Evolutionary conservation across 2,113 vertebrate species (phyloP).

Genomic region (Cacatua alba): DNA sequence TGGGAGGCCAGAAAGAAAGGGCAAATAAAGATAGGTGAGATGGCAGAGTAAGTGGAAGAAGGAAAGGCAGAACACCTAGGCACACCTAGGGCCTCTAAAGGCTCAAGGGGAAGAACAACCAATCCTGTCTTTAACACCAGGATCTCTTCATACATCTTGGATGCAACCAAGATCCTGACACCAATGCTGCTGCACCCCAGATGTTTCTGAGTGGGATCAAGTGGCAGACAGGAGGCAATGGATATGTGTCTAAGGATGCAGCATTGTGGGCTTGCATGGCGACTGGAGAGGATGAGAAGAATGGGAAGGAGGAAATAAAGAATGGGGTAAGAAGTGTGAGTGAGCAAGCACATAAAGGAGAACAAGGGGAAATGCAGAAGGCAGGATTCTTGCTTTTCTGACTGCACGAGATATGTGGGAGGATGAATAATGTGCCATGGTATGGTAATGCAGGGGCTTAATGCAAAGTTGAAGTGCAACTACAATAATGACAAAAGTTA

Average conservation of each 20-base stretch:
- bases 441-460: neutral
- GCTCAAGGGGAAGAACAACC: neutral
- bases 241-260: neutral
- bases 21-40: neutral
- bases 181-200: neutral
- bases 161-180: neutral
- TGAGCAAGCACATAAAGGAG: neutral
- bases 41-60: neutral
- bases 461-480: slow-evolving; percentile 10
- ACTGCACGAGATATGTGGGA: neutral
- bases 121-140: neutral
- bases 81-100: neutral
- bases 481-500: neutral
- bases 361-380: neutral
- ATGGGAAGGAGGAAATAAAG: neutral
- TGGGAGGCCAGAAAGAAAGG: neutral
- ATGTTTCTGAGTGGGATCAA: neutral
- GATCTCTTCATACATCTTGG: neutral
- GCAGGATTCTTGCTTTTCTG: neutral
- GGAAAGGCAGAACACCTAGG: neutral
- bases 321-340: neutral
- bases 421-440: slow-evolving; percentile 4
- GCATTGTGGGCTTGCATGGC: neutral
- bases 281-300: neutral
- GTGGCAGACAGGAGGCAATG: neutral